These are phyloP conservation scores for Cydia fagiglandana DNA, from an alignment of 1,140 invertebrate genomes.

Conservation along the genomic window DNA sequence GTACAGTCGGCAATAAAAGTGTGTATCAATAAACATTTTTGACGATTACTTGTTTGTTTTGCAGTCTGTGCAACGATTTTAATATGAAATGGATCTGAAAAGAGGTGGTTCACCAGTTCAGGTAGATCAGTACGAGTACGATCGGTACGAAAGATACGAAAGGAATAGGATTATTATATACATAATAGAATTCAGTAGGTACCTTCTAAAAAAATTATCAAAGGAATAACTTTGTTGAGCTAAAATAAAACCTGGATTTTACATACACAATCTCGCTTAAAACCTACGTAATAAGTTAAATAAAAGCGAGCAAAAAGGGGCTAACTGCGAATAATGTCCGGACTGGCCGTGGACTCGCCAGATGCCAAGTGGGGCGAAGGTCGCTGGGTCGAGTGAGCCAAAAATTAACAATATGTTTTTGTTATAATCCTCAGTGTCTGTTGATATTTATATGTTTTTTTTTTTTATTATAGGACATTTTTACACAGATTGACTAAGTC, in stretches of 20 bases:
- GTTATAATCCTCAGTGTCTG: background rate
- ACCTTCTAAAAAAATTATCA: background rate
- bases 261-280: background rate
- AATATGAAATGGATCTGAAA: no score
- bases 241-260: background rate
- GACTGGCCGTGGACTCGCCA: background rate
- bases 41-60: no score
- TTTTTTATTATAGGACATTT: no score
- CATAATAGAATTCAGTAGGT: background rate
- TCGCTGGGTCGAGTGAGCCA: background rate
- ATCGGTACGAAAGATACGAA: no score
- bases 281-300: background rate
- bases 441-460: no score
- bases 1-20: no score
- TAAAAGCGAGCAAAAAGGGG: background rate
- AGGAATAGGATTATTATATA: background rate
- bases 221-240: background rate
- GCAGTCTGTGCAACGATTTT: no score
- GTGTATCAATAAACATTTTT: no score
- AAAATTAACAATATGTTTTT: background rate
- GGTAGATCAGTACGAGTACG: no score
- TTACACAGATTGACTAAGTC: no score
- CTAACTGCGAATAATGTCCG: conserved; percentile 3
- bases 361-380: conserved; percentile 8
- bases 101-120: no score